phyloP scores from a whole-genome alignment of 2,888 invertebrate species.

The Xiphydria camelus region DNA sequence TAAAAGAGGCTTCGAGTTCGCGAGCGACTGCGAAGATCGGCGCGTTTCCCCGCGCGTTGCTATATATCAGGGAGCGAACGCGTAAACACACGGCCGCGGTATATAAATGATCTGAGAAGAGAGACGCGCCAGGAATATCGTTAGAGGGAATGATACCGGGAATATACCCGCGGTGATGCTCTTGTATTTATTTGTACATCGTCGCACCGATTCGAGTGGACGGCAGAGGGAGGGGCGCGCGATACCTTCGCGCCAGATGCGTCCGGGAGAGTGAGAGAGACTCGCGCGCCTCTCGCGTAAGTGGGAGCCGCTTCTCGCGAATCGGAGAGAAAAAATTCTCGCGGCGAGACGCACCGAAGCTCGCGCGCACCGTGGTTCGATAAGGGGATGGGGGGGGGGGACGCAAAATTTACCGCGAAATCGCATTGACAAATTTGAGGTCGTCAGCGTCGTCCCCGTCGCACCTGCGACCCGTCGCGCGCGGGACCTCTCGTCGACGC shows the following conservation, averaged over 20 bases:
- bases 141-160: neutral
- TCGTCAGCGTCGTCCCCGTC: conserved; percentile 20
- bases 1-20: too few relatives aligned
- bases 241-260: neutral
- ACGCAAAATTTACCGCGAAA: conserved; percentile 19
- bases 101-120: conserved; percentile 30
- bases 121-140: conserved; percentile 22
- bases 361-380: conserved; percentile 3
- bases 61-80: too few relatives aligned
- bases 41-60: too few relatives aligned
- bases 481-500: too few relatives aligned
- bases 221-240: too few relatives aligned
- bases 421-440: conserved; percentile 26
- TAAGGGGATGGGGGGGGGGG: too few relatives aligned
- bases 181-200: neutral
- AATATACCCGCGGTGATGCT: neutral
- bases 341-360: neutral
- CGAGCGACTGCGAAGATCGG: too few relatives aligned
- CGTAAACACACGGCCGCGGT: too few relatives aligned
- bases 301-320: neutral
- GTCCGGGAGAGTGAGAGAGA: too few relatives aligned
- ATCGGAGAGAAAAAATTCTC: conserved; percentile 3
- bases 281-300: too few relatives aligned
- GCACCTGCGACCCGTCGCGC: too few relatives aligned
- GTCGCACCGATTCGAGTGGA: neutral